Evolutionary conservation across 2,113 vertebrate genomes (phyloP).

Genomic region (Osmerus mordax): DNA sequence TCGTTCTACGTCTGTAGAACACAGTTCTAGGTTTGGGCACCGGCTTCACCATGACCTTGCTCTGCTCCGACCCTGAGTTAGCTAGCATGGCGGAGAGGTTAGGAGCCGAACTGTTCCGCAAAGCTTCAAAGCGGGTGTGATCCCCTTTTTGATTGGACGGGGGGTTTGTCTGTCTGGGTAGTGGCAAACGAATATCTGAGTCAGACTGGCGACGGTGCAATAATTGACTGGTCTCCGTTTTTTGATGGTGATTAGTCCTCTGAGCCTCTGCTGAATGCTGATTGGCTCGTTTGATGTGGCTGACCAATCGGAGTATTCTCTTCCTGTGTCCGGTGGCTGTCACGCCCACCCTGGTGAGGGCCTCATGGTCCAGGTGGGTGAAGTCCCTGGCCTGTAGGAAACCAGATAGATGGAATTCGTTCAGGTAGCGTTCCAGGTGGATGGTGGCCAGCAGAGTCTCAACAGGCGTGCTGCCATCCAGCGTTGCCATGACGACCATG

Average conservation of each 20-base stretch:
- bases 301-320: constrained; percentile 82
- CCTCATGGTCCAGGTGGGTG: constrained; percentile 72
- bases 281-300: constrained; percentile 55
- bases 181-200: constrained; percentile 34
- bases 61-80: constrained; percentile 22
- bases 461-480: constrained; percentile 76
- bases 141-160: not conserved
- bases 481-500: constrained; percentile 67
- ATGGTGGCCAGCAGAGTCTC: constrained; percentile 82
- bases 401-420: constrained; percentile 79
- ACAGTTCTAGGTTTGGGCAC: constrained; percentile 92
- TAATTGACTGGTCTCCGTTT: constrained; percentile 13
- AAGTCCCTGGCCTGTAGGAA: constrained; percentile 77
- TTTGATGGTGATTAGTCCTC: constrained; percentile 34
- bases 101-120: constrained; percentile 50
- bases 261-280: constrained; percentile 25
- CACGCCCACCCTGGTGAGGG: constrained; percentile 82
- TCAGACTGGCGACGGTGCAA: constrained; percentile 61
- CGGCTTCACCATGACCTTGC: constrained; percentile 63
- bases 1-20: constrained; percentile 73
- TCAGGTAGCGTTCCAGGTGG: constrained; percentile 86
- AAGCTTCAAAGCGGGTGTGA: constrained; percentile 36
- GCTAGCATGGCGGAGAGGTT: constrained; percentile 53
- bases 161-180: not conserved
- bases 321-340: constrained; percentile 92